A percentile compares a stretch with the other conserved stretches of the same genome.
These are phyloP conservation scores for Petaurus breviceps DNA, from an alignment of 2,113 vertebrate genomes.

Conservation along the genomic window DNA sequence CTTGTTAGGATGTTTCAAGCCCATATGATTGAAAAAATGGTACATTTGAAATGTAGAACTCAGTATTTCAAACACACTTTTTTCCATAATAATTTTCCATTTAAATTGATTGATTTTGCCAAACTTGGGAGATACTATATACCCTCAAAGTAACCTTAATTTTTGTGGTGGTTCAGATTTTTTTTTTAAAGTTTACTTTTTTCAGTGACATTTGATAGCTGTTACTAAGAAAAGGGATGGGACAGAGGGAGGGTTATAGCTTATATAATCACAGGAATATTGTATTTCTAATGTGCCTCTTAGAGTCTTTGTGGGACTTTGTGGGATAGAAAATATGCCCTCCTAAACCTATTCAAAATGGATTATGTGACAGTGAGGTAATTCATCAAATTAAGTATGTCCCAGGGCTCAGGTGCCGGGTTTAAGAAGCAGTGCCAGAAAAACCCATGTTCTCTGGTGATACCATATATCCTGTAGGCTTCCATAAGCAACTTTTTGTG, in stretches of 20 bases:
- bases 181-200: slow-evolving; percentile 3
- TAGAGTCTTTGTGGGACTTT: neutral
- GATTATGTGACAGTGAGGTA: slow-evolving; percentile 10
- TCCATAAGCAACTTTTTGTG: neutral
- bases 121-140: neutral
- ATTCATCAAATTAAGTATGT: neutral
- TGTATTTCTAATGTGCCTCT: neutral
- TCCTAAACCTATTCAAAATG: neutral
- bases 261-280: neutral
- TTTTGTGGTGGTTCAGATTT: neutral
- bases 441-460: neutral
- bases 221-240: neutral
- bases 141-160: neutral
- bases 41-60: neutral
- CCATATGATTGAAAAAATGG: neutral
- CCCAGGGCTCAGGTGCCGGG: neutral
- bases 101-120: neutral
- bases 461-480: neutral
- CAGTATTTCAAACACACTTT: neutral
- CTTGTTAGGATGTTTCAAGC: neutral
- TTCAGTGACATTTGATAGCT: neutral
- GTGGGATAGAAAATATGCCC: neutral
- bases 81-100: neutral
- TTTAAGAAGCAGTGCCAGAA: slow-evolving; percentile 8
- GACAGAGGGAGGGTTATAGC: neutral